Evolutionary conservation across 2,888 invertebrate genomes (phyloP), one percentile per base, ranked within the genome.

Genomic region (Laothoe populi): DNA sequence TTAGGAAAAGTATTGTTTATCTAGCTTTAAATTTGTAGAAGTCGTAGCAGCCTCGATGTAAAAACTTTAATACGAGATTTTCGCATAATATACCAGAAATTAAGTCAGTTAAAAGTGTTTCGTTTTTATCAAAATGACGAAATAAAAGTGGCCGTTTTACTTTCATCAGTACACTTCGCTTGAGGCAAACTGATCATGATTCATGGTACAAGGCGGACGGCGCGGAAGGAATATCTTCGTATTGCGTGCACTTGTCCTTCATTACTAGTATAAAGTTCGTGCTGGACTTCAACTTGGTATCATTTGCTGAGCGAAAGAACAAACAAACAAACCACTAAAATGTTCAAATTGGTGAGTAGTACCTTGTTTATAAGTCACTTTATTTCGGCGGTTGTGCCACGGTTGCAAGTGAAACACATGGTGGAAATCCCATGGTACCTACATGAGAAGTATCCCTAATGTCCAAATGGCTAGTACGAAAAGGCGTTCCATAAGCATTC

Each of bases 311-410:
- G 62, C 64, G 74, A 77, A 53, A 53, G 53, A 64, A 70, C 63
- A 76, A 76, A 68, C 61, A 72, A n/a, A 75, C 66, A 65, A 68
- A 64, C 68, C 67, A 72, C 57, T 78, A 87, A 77, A 75, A 92
- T 91, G 91, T 88, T 87, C 79, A 91, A 91, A 73, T 79, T 88
- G 76, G 91, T 91, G 64, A 86, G 87, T 84, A 63, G 31, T 35
- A 19, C 4, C n/a, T 53, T 26, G n/a, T 26, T 7, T 31, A 11
- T 23, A 16, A 26, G 5, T n/a, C 49, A 26, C 1, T 13, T 8
- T 24, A n/a, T n/a, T n/a, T n/a, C n/a, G n/a, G n/a, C n/a, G n/a
- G n/a, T n/a, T n/a, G n/a, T n/a, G n/a, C n/a, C n/a, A n/a, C n/a
- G n/a, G n/a, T n/a, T n/a, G n/a, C n/a, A n/a, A n/a, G n/a, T n/a